A percentile compares a stretch with the other conserved stretches of the same genome.
Conservation (phyloP, 2,113 vertebrate species). For the Urocynchramus pylzowi region DNA sequence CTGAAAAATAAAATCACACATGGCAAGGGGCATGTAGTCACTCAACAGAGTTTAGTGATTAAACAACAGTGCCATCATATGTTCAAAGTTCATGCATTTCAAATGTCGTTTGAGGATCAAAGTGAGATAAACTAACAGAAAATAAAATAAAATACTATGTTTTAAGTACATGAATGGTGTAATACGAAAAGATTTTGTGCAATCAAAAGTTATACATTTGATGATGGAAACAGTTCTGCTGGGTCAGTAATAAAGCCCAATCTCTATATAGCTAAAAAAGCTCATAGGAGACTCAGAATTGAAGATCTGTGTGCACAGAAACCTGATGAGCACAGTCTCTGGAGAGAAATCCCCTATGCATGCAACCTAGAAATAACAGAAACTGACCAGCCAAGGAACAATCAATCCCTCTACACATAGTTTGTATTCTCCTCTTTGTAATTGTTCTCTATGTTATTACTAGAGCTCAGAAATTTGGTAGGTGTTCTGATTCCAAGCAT, state of each 20-base stretch:
- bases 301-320: background rate
- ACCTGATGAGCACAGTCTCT: background rate
- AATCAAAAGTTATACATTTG: background rate
- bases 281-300: background rate
- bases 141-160: background rate
- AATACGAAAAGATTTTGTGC: background rate
- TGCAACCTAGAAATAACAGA: background rate
- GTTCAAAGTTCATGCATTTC: background rate
- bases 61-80: slow-evolving; percentile 60
- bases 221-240: background rate
- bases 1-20: background rate
- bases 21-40: background rate
- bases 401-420: background rate
- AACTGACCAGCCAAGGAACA: background rate
- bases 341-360: background rate
- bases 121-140: background rate
- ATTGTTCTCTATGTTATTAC: background rate
- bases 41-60: background rate
- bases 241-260: background rate
- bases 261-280: background rate
- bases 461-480: background rate
- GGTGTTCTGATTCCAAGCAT: background rate
- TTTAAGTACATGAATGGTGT: background rate
- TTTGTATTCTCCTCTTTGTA: background rate
- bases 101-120: background rate